phyloP scores from a whole-genome alignment of 64 coral and sea anemone species.

The Montipora capricornis region DNA sequence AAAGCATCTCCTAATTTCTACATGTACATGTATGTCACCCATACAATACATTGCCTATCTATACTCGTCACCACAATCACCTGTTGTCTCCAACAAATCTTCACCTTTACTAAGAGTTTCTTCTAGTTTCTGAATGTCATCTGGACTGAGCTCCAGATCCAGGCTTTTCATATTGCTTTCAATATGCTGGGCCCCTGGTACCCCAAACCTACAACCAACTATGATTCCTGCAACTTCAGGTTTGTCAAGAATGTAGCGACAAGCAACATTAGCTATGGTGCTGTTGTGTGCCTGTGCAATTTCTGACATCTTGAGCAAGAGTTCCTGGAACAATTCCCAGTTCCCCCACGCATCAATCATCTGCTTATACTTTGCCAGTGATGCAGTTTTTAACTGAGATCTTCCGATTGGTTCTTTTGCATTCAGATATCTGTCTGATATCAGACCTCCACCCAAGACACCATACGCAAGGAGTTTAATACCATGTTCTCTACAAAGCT shows the following conservation, averaged over 20 bases:
- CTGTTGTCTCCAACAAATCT: slow-evolving; percentile 88
- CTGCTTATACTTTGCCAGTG: slow-evolving; percentile 91
- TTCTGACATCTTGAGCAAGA: slow-evolving; percentile 62
- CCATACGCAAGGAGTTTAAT: slow-evolving; percentile 89
- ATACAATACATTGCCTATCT: background rate
- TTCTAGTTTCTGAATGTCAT: slow-evolving; percentile 74
- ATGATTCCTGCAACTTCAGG: slow-evolving; percentile 78
- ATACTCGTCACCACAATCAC: slow-evolving; percentile 97
- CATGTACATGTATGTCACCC: too few species aligned
- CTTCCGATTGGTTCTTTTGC: slow-evolving; percentile 45
- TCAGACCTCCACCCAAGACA: slow-evolving; percentile 75
- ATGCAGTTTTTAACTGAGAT: slow-evolving; percentile 77
- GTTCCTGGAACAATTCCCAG: slow-evolving; percentile 91
- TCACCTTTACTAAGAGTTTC: slow-evolving; percentile 77
- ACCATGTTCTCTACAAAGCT: slow-evolving; percentile 74
- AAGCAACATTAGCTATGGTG: slow-evolving; percentile 87
- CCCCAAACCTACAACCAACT: slow-evolving; percentile 83
- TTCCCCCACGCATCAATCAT: slow-evolving; percentile 96
- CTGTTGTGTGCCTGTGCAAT: slow-evolving; percentile 75
- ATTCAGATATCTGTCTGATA: slow-evolving; percentile 82
- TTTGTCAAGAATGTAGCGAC: slow-evolving; percentile 82
- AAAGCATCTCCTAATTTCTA: too few species aligned
- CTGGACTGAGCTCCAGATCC: slow-evolving; percentile 44
- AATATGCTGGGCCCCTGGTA: slow-evolving; percentile 77
- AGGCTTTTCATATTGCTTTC: slow-evolving; percentile 77